phyloP scores from a whole-genome alignment of 2,113 vertebrate genomes.

The Tenrec ecaudatus region DNA sequence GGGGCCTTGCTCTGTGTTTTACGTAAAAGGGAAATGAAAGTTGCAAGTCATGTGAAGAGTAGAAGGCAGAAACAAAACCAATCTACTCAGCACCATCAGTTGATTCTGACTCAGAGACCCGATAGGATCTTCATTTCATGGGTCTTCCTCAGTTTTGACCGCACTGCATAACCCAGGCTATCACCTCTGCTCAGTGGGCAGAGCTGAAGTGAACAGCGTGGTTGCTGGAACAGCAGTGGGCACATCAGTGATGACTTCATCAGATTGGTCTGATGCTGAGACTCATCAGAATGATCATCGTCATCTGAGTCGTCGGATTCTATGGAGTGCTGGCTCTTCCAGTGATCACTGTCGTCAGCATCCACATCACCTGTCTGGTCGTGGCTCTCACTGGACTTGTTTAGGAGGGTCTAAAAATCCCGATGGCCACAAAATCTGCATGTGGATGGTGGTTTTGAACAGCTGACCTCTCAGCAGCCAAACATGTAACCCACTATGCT shows the following conservation, averaged over 20 bases:
- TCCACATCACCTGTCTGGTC: constrained; percentile 58
- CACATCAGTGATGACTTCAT: constrained; percentile 68
- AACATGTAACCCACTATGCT: too few relatives aligned
- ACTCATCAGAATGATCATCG: constrained; percentile 77
- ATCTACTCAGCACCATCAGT: too few relatives aligned
- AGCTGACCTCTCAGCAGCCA: too few relatives aligned
- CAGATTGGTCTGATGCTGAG: constrained; percentile 84
- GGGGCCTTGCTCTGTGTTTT: too few relatives aligned
- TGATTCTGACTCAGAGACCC: too few relatives aligned
- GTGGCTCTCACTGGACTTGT: constrained; percentile 82
- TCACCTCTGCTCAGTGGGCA: constrained; percentile 85
- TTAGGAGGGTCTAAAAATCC: constrained; percentile 82
- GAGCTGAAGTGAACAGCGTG: constrained; percentile 48
- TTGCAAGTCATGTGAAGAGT: constrained; percentile 11
- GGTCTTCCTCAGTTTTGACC: constrained; percentile 69
- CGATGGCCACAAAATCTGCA: neutral
- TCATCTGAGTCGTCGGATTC: constrained; percentile 65
- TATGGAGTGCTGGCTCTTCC: constrained; percentile 75
- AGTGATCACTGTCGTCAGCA: neutral
- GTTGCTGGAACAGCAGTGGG: constrained; percentile 78
- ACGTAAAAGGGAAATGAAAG: neutral
- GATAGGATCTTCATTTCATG: constrained; percentile 61
- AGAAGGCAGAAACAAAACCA: neutral
- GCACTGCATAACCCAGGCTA: constrained; percentile 78
- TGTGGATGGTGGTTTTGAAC: too few relatives aligned